Conservation (phyloP, 2,888 invertebrate genomes). For the Calliphora vomitoria region DNA sequence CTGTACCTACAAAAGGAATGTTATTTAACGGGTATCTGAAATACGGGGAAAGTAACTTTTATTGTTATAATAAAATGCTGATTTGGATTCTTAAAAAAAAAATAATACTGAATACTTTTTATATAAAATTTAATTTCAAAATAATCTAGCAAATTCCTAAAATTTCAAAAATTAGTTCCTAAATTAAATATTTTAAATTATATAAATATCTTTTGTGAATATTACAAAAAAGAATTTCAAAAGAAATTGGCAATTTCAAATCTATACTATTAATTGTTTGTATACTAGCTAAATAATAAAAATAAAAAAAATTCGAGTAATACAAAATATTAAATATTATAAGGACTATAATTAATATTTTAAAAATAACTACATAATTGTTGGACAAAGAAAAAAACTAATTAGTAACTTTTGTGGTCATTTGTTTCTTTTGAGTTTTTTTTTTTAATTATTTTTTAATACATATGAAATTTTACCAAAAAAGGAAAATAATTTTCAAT, state of each 20-base stretch:
- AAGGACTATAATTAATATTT: not conserved
- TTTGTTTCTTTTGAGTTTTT: not conserved
- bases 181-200: not conserved
- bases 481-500: not conserved
- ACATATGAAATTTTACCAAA: not conserved
- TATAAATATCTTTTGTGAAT: not conserved
- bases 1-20: no score
- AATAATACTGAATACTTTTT: no score
- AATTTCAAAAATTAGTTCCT: not conserved
- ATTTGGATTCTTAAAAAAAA: no score
- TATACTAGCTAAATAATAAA: constrained; percentile 11
- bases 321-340: not conserved
- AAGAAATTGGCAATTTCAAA: not conserved
- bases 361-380: constrained; percentile 8
- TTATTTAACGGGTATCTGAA: no score
- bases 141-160: not conserved
- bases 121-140: no score
- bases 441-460: not conserved
- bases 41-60: no score
- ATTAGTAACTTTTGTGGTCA: constrained; percentile 30
- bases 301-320: not conserved
- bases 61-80: no score
- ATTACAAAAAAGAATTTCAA: not conserved
- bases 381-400: not conserved
- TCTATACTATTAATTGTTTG: not conserved